Conservation (phyloP, 37 sponge, comb jelly and placozoan species). For the Chondrosia reniformis region DNA sequence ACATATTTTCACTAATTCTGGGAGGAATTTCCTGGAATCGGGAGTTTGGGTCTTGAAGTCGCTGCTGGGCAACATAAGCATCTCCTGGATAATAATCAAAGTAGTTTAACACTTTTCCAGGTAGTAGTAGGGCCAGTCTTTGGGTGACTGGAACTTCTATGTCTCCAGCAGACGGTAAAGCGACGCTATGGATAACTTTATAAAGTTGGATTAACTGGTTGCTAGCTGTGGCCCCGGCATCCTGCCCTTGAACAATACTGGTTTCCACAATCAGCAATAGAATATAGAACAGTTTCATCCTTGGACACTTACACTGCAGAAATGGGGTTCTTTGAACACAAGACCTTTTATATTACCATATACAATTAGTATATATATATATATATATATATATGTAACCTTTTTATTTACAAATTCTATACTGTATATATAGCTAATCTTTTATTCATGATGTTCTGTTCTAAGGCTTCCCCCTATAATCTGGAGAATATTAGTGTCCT, state of each 20-base stretch:
- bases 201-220: conserved; percentile 24
- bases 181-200: conserved; percentile 15
- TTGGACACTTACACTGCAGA: too few relatives aligned
- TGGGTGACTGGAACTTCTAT: neutral
- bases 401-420: too few relatives aligned
- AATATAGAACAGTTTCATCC: neutral
- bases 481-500: too few relatives aligned
- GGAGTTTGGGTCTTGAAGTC: conserved; percentile 6
- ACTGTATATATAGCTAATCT: too few relatives aligned
- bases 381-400: too few relatives aligned
- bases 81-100: conserved; percentile 60
- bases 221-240: neutral
- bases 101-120: conserved; percentile 56
- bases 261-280: neutral
- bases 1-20: conserved; percentile 59
- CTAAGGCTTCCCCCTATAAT: too few relatives aligned
- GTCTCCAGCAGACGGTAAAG: conserved; percentile 17
- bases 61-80: conserved; percentile 21
- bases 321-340: too few relatives aligned
- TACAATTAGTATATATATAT: too few relatives aligned
- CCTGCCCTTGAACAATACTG: neutral
- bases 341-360: too few relatives aligned
- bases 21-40: conserved; percentile 32
- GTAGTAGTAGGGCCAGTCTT: conserved; percentile 41
- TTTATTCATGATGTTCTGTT: too few relatives aligned